Conservation (phyloP, 2,113 vertebrate species). For the Odobenus rosmarus region DNA sequence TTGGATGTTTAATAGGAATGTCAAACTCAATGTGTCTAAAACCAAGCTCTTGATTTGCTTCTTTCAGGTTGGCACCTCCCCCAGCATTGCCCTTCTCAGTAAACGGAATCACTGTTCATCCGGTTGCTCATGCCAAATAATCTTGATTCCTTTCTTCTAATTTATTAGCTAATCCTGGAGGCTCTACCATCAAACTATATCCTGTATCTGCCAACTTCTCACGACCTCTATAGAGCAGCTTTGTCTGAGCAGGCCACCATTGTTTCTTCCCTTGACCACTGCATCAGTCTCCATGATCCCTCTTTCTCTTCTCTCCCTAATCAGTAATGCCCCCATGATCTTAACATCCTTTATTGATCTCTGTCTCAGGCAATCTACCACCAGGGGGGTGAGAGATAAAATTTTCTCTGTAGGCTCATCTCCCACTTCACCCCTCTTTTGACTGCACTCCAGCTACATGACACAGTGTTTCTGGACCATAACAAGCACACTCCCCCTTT, state of each 20-base stretch:
- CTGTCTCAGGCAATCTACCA: neutral
- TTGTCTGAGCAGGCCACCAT: neutral
- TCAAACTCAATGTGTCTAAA: neutral
- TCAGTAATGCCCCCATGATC: neutral
- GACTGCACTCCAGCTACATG: neutral
- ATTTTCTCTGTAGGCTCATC: neutral
- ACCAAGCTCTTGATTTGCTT: neutral
- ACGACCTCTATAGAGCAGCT: neutral
- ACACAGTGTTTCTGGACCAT: neutral
- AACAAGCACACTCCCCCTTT: too few relatives aligned
- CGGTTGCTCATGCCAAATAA: neutral
- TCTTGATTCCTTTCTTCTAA: neutral
- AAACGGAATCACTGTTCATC: neutral
- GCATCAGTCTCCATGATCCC: neutral
- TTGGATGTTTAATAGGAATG: neutral
- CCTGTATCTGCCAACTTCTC: neutral
- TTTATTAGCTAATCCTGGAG: neutral
- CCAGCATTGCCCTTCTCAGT: neutral
- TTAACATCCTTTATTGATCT: constrained; percentile 39
- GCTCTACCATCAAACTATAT: neutral
- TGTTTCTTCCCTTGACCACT: neutral
- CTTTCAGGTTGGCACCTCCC: neutral
- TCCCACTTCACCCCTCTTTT: neutral
- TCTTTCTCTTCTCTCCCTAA: neutral
- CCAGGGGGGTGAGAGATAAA: neutral